Evolutionary conservation across 2,888 invertebrate genomes (phyloP), one percentile per base, ranked within the genome.

Genomic region (Rutpela maculata): DNA sequence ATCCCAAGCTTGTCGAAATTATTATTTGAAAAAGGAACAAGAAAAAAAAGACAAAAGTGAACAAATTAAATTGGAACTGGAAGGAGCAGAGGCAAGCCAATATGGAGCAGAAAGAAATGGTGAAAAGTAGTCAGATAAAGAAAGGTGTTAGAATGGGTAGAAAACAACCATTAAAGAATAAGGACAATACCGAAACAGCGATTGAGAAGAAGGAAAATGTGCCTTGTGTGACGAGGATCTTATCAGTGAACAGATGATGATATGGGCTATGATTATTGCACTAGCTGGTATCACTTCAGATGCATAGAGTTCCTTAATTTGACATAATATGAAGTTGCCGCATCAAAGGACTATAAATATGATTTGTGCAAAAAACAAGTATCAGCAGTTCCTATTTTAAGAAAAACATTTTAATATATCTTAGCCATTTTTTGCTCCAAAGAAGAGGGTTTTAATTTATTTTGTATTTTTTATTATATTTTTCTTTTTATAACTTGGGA

Each of bases 181-280:
- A 60, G 26, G 60, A 60, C 2, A 60, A 60, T 60, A 60, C 50
- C 9, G n/a, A 15, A 50, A 50, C 50, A 50, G 9, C 50, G n/a
- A 50, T 50, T n/a, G 50, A 50, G 50, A 50, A 50, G 15, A 9
- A 50, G 50, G 3, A n/a, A 50, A 50, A 9, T 50, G 50, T 50
- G n/a, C 50, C 50, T 50, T 50, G 9, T 70, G 70, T 43, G 59
- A 70, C 6, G 70, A 70, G 9, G 59, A 22, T 26, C 26, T 70
- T n/a, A 38, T 22, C 26, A 70, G 70, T 22, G 70, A 70, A 59
- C 60, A 35, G 70, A 70, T 12, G 70, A 70, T 17, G 70, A 70
- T 57, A 70, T 70, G 15, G 70, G 70, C 18, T 70, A 59, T 19
- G 70, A 70, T 57, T 43, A 57, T 19, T 70, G 70, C 31, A 17